Base-by-base conservation (phyloP, 2,888 invertebrate species). In the Ethmia dodecea region DNA sequence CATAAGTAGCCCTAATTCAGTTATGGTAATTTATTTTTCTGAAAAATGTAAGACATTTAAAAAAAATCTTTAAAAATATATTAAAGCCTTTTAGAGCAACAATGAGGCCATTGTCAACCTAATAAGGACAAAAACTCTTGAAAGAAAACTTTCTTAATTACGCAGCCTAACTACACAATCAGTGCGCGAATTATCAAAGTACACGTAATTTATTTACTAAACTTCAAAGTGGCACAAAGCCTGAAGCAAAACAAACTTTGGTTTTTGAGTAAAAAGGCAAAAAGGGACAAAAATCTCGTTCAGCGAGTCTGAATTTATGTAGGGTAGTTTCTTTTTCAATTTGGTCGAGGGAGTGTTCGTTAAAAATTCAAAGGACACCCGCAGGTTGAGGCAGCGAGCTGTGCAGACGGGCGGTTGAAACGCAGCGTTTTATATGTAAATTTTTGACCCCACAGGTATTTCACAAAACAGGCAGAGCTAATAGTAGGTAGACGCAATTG, bases 291-390 rank as follows among this genome's bases (percentile, higher is more conserved):
- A 45, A 45, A 45, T 45, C 45, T 43, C 40, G 42, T 36, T 40
- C 33, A 33, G 29, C 20, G 38, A 37, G 42, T 35, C 27, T n/a
- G 36, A 40, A 45, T 42, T 45, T 45, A 42, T 42, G 40, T 33
- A 33, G 31, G 37, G 40, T 38, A 40, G 45, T 45, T 42, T 40
- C 42, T 45, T 45, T 43, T 45, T 45, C 45, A 45, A 45, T 45
- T 45, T 45, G 40, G 37, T 10, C 12, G 27, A 38, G 40, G 45
- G 37, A 36, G 40, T 13, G 38, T 40, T 45, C 42, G 45, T 45
- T 45, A 45, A 45, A 45, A 45, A 45, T 45, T 45, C 45, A 45
- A 37, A 38, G 39, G 35, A 36, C 33, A 31, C 35, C 31, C 33
- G 33, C 35, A 27, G 32, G 33, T 31, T 38, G 24, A 22, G 32